Percentiles rank a stretch among this genome's conserved stretches.
Evolutionary conservation across 2,113 vertebrate genomes (phyloP).

Genomic region (Globicephala melas): DNA sequence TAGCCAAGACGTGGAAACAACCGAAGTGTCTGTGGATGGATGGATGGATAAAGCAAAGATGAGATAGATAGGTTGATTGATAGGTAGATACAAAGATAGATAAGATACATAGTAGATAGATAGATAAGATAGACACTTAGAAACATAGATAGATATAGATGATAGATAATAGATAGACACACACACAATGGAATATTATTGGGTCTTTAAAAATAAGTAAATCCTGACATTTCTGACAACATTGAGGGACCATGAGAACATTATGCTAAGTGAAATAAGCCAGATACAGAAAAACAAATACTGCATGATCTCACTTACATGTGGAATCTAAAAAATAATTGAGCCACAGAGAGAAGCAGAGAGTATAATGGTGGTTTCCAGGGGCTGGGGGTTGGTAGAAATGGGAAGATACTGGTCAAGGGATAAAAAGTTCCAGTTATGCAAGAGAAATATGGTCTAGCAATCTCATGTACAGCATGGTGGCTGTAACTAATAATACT

Average conservation of each 20-base stretch:
- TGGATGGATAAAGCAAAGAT: neutral
- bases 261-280: neutral
- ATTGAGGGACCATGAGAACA: neutral
- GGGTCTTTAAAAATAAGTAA: neutral
- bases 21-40: fast-evolving
- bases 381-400: neutral
- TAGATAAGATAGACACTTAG: too few species aligned
- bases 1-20: neutral
- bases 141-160: neutral
- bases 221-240: neutral
- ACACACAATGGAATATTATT: neutral
- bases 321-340: neutral
- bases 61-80: neutral
- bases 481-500: neutral
- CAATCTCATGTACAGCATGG: neutral
- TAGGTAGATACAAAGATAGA: neutral
- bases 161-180: neutral
- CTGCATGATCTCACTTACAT: too few species aligned
- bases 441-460: neutral
- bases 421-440: neutral
- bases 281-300: neutral
- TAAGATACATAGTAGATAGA: too few species aligned
- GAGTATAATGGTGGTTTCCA: neutral
- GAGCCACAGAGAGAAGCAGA: too few species aligned
- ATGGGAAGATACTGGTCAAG: neutral